Evolutionary conservation across 2,113 vertebrate species (phyloP), one percentile per base, ranked within the genome.

Genomic region (Sebastes fasciatus): DNA sequence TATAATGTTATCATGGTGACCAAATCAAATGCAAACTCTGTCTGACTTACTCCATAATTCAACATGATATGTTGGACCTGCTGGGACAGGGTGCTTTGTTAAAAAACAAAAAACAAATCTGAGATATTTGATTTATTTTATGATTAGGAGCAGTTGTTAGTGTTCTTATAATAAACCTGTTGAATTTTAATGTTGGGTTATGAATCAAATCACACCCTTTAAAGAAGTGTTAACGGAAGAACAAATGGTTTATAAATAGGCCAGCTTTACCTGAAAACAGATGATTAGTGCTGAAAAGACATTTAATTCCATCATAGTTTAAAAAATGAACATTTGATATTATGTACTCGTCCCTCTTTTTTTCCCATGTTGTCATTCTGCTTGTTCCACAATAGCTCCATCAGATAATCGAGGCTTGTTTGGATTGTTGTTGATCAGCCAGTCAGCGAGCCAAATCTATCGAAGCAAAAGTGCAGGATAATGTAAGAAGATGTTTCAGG

Each of bases 381-480:
- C 54, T 45, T 95, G 89, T 79, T 91, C 86, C 66, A 83, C 60
- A 75, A 12, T 2, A 58, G 46, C 3, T n/a, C 1, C 80, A 49
- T 95, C 88, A 16, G 26, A 89, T 45, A 98, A 79, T 71, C 89
- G 92, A 55, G 97, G 98, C 88, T 96, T 96, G 79, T 97, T 97
- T 26, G 97, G 97, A 87, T 97, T 97, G 91, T 99, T 96, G 84
- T 96, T 92, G 54, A 97, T 82, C 87, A 99, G 82, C 98, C 98
- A 99, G 86, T 97, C 96, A 93, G 98, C 97, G 49, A 99, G 95
- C 98, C 97, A 99, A 54, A 86, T 94, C 98, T 99, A 91, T 62
- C 69, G 71, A 19, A 78, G 46, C 61, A 84, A 74, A 83, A 64
- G 9, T 45, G 12, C 11, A 81, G 17, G 6, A 51, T 14, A 51